Evolutionary conservation across 2,888 invertebrate species (phyloP).

Genomic region (Drosophila mercatorum): DNA sequence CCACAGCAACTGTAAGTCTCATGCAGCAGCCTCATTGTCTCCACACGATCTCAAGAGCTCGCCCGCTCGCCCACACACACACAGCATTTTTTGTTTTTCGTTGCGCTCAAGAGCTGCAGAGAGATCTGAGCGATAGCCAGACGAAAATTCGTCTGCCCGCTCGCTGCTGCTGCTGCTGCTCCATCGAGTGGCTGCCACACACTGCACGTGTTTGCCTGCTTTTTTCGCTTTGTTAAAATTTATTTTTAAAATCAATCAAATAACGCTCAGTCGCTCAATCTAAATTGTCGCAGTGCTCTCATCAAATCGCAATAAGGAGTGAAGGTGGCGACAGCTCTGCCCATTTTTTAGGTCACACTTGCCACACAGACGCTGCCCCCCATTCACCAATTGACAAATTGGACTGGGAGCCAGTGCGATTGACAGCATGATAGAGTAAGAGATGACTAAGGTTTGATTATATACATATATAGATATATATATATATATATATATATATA

Average conservation of each 20-base stretch:
- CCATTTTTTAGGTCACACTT: constrained; percentile 52
- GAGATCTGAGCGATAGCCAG: constrained; percentile 44
- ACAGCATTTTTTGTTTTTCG: constrained; percentile 6
- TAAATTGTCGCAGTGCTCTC: constrained; percentile 36
- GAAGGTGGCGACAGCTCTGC: constrained; percentile 51
- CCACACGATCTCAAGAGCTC: constrained; percentile 44
- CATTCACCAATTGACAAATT: constrained; percentile 40
- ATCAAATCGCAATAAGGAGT: constrained; percentile 56
- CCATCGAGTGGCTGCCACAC: constrained; percentile 33
- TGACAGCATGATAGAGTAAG: constrained; percentile 33
- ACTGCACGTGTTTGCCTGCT: constrained; percentile 44
- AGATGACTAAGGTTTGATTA: constrained; percentile 16
- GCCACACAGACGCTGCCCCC: constrained; percentile 23
- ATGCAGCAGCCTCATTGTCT: constrained; percentile 39
- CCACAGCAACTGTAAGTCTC: constrained; percentile 27
- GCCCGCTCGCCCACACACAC: constrained; percentile 46
- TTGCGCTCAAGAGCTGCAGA: constrained; percentile 31
- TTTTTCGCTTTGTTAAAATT: constrained; percentile 28
- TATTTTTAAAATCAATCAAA: constrained; percentile 77
- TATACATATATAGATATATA: background rate
- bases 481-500: background rate
- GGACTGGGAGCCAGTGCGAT: constrained; percentile 34
- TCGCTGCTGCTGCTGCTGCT: constrained; percentile 3
- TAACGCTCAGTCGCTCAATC: constrained; percentile 31
- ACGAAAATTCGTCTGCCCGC: constrained; percentile 24